Conservation (phyloP, 1,140 invertebrate genomes). For the Neotoxoptera formosana region DNA sequence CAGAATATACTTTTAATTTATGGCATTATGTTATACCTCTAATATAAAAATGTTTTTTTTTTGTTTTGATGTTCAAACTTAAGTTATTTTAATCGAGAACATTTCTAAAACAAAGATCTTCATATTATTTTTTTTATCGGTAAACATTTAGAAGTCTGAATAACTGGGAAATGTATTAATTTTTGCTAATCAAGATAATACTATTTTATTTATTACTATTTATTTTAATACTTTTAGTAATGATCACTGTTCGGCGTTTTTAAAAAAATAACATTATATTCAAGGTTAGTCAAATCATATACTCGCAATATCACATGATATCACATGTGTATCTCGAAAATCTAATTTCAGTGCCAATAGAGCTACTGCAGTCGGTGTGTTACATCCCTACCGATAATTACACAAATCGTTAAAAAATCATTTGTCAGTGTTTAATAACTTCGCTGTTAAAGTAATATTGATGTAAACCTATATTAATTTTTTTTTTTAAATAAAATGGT, state of each 20-base stretch:
- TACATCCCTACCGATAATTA: neutral
- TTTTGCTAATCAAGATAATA: neutral
- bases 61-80: too few relatives aligned
- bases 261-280: neutral
- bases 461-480: neutral
- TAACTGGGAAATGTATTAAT: neutral
- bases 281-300: neutral
- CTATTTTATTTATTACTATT: neutral
- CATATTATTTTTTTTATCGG: neutral
- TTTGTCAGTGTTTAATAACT: neutral
- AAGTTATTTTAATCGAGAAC: neutral
- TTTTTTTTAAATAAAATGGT: constrained; percentile 20
- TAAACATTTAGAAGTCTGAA: neutral
- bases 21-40: neutral
- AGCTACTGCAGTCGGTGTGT: neutral
- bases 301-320: neutral
- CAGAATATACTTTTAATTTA: neutral
- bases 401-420: neutral
- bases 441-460: neutral
- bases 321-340: too few relatives aligned
- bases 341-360: constrained; percentile 7
- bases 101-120: neutral
- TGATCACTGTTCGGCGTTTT: neutral
- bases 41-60: neutral
- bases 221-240: neutral